A percentile compares a stretch with the other conserved stretches of the same genome.
phyloP scores from a whole-genome alignment of 1,140 invertebrate genomes.

The Plectrocnemia conspersa region DNA sequence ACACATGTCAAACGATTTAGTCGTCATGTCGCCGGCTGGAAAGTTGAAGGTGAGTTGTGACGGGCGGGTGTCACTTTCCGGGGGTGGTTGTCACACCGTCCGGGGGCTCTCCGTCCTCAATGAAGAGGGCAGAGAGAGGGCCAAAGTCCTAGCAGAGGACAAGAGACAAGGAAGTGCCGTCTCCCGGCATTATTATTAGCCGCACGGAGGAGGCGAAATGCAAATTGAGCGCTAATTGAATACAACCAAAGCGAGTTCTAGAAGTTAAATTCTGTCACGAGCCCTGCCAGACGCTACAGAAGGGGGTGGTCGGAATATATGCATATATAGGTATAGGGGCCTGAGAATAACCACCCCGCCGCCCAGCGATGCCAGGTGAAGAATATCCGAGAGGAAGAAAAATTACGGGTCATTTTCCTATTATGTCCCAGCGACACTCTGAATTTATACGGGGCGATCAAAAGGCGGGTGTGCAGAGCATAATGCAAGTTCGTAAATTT shows the following conservation, averaged over 20 bases:
- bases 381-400: too few relatives aligned
- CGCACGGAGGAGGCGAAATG: conserved; percentile 30
- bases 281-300: conserved; percentile 13
- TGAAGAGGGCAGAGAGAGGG: conserved; percentile 8
- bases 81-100: background rate
- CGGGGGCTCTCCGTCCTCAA: background rate
- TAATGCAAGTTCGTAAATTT: too few relatives aligned
- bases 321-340: too few relatives aligned
- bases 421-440: too few relatives aligned
- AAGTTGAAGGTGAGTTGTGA: conserved; percentile 11
- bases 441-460: too few relatives aligned
- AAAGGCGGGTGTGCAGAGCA: too few relatives aligned
- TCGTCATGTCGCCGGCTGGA: background rate
- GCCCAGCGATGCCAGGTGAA: too few relatives aligned
- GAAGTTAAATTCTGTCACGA: conserved; percentile 33
- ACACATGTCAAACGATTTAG: background rate
- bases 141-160: too few relatives aligned
- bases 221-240: conserved; percentile 35
- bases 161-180: conserved; percentile 6
- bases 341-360: too few relatives aligned
- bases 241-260: conserved; percentile 34
- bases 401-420: too few relatives aligned
- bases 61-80: conserved; percentile 18
- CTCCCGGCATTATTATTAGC: conserved; percentile 32
- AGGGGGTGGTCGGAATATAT: too few relatives aligned